A percentile compares a stretch with the other conserved stretches of the same genome.
Evolutionary conservation across 1,140 invertebrate genomes (phyloP).

Genomic region (Holcopasites calliopsidis): DNA sequence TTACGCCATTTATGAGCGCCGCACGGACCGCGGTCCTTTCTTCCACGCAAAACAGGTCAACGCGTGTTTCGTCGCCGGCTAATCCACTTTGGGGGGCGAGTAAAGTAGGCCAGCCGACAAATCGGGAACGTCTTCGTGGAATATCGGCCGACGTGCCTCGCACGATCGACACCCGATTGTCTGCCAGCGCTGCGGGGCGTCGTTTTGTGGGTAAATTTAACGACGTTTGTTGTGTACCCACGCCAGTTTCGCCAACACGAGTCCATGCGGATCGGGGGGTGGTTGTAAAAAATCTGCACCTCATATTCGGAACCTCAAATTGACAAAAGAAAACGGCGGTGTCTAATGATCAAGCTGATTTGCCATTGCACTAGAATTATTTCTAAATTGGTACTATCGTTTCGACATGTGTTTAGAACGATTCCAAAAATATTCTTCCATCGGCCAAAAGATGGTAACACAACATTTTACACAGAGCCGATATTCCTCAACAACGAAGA

Average conservation of each 20-base stretch:
- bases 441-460: not conserved
- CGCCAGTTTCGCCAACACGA: not conserved
- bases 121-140: conserved; percentile 9
- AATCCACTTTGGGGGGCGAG: conserved; percentile 21
- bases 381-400: not conserved
- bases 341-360: not conserved
- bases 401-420: conserved; percentile 4
- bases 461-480: not conserved
- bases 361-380: too few relatives aligned
- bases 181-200: not conserved
- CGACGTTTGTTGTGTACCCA: not conserved
- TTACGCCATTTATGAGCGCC: not conserved
- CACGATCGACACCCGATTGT: conserved; percentile 12
- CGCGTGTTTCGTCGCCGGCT: not conserved
- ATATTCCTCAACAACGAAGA: not conserved
- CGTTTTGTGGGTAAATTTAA: not conserved
- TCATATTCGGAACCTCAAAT: not conserved
- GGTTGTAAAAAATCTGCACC: too few relatives aligned
- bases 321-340: not conserved
- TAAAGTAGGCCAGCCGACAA: conserved; percentile 13
- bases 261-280: not conserved
- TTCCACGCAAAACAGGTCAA: conserved; percentile 3
- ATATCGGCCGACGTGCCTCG: conserved; percentile 31
- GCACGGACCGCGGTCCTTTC: too few relatives aligned
- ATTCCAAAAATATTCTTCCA: not conserved